phyloP scores from a whole-genome alignment of 2,888 invertebrate species.

The Diabrotica balteata region DNA sequence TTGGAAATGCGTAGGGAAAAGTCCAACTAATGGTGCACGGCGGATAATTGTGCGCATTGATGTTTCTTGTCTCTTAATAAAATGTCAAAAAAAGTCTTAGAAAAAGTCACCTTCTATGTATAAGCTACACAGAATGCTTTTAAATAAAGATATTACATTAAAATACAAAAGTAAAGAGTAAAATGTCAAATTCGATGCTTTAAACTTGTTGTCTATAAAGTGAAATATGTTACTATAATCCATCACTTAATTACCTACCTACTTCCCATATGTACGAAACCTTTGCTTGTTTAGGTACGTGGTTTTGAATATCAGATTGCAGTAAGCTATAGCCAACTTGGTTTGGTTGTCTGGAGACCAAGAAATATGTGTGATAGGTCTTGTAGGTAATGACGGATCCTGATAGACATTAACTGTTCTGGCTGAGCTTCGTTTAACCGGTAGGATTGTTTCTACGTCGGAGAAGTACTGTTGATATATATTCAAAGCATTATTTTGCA shows the following conservation, averaged over 20 bases:
- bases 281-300: conserved; percentile 68
- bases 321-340: conserved; percentile 85
- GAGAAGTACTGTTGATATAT: conserved; percentile 91
- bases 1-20: too few relatives aligned
- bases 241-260: conserved; percentile 63
- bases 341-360: conserved; percentile 91
- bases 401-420: conserved; percentile 90
- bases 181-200: too few relatives aligned
- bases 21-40: too few relatives aligned
- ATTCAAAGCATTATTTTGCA: conserved; percentile 92
- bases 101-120: too few relatives aligned
- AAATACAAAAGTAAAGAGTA: too few relatives aligned
- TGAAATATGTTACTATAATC: too few relatives aligned
- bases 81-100: too few relatives aligned
- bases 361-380: conserved; percentile 81
- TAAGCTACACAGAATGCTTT: too few relatives aligned
- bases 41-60: too few relatives aligned
- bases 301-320: conserved; percentile 77
- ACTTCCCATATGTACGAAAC: conserved; percentile 93
- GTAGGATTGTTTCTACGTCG: conserved; percentile 73
- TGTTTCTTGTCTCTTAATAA: too few relatives aligned
- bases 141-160: too few relatives aligned
- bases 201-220: too few relatives aligned
- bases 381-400: conserved; percentile 71
- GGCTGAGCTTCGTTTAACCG: conserved; percentile 75